Percentiles rank a stretch among this genome's conserved stretches.
phyloP scores from a whole-genome alignment of 2,113 vertebrate species.

The Epinephelus cyanopodus region DNA sequence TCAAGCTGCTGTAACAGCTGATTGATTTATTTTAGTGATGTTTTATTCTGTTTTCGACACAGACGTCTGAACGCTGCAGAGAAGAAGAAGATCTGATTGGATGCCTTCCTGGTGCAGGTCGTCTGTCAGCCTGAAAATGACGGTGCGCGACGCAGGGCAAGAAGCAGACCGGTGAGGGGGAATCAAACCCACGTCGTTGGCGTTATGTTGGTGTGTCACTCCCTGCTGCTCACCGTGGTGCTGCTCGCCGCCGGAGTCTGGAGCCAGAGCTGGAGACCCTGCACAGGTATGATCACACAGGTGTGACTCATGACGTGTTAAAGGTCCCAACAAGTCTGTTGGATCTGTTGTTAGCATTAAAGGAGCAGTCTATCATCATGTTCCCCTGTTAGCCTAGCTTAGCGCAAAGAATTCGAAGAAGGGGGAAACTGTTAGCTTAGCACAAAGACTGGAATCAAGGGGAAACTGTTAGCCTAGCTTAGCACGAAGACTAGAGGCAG shows the following conservation, averaged over 20 bases:
- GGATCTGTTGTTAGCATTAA: too few relatives aligned
- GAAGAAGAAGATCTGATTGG: not conserved
- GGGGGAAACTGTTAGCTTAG: too few relatives aligned
- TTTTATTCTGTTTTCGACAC: not conserved
- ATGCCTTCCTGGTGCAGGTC: not conserved
- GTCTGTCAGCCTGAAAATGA: slow-evolving; percentile 8
- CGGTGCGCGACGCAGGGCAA: not conserved
- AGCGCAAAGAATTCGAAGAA: too few relatives aligned
- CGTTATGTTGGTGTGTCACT: slow-evolving; percentile 52
- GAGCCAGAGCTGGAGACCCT: slow-evolving; percentile 68
- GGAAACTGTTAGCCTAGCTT: too few relatives aligned
- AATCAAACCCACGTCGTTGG: not conserved
- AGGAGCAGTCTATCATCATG: too few relatives aligned
- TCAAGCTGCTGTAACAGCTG: too few relatives aligned
- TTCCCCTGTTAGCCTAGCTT: too few relatives aligned
- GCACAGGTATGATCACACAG: slow-evolving; percentile 60
- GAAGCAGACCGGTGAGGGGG: slow-evolving; percentile 1
- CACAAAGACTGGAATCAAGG: too few relatives aligned
- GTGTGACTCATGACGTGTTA: too few relatives aligned
- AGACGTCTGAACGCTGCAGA: not conserved
- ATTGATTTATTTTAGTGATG: too few relatives aligned
- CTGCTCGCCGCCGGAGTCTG: slow-evolving; percentile 26
- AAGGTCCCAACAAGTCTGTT: too few relatives aligned
- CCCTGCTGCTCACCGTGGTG: slow-evolving; percentile 52
- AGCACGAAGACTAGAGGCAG: too few relatives aligned